phyloP scores from a whole-genome alignment of 2,888 invertebrate genomes.

The Protophormia terraenovae region DNA sequence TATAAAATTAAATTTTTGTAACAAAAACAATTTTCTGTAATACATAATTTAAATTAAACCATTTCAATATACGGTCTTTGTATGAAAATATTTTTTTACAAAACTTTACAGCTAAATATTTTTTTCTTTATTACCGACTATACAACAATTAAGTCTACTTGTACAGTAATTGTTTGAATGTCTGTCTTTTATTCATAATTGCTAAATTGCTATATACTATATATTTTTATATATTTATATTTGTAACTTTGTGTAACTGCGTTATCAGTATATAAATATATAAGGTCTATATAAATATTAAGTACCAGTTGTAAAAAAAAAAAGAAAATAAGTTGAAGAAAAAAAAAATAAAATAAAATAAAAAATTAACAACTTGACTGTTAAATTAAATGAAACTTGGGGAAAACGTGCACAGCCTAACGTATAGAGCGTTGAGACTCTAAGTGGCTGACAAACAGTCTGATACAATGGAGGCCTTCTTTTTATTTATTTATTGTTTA shows the following conservation, averaged over 20 bases:
- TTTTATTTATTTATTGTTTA: constrained; percentile 42
- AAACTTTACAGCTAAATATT: background rate
- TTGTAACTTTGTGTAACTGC: background rate
- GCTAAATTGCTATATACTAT: constrained; percentile 30
- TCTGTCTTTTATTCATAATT: constrained; percentile 9
- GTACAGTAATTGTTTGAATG: background rate
- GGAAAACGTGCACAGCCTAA: constrained; percentile 60
- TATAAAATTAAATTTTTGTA: no score
- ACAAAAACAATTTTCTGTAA: no score
- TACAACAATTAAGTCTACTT: background rate
- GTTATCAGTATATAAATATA: constrained; percentile 33
- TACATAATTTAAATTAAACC: no score
- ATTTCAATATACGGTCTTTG: no score
- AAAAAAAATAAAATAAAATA: no score
- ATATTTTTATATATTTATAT: background rate
- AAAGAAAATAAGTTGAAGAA: constrained; percentile 7
- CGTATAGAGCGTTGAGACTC: constrained; percentile 53
- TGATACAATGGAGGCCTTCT: constrained; percentile 59
- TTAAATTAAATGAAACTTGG: constrained; percentile 58
- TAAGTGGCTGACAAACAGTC: constrained; percentile 64
- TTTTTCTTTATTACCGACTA: background rate
- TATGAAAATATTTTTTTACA: background rate
- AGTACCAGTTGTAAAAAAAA: constrained; percentile 43
- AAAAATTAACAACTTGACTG: constrained; percentile 51
- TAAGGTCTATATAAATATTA: constrained; percentile 10